These are phyloP conservation scores for Zaprionus africanus DNA, from an alignment of 1,140 invertebrate genomes.

Conservation along the genomic window DNA sequence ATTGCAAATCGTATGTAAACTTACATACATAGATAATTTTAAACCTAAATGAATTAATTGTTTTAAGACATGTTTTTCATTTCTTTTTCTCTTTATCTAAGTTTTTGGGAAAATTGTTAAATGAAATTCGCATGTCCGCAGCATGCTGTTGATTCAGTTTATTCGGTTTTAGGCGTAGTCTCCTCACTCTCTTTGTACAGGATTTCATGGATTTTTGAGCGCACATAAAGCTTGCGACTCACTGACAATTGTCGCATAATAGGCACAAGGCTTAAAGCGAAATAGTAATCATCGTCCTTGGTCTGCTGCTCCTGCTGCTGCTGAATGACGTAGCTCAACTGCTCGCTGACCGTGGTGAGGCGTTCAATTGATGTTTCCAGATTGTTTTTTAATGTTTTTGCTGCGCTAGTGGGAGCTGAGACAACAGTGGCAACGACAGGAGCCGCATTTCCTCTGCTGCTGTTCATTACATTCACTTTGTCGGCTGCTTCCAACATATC, in stretches of 20 bases:
- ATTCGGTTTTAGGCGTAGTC: conserved; percentile 26
- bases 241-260: conserved; percentile 66
- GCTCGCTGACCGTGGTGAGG: conserved; percentile 65
- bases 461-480: conserved; percentile 53
- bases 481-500: conserved; percentile 53
- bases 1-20: conserved; percentile 27
- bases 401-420: conserved; percentile 43
- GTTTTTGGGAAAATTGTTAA: conserved; percentile 8
- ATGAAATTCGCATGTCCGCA: conserved; percentile 15
- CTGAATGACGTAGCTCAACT: conserved; percentile 65
- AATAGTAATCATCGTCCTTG: conserved; percentile 75
- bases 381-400: conserved; percentile 70
- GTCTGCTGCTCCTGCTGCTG: conserved; percentile 61
- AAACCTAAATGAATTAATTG: conserved; percentile 12
- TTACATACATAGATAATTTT: conserved; percentile 20
- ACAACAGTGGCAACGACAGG: conserved; percentile 60
- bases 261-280: conserved; percentile 66
- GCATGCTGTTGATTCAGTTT: conserved; percentile 5
- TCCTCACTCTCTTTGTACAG: conserved; percentile 70
- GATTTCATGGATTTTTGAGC: conserved; percentile 69
- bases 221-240: conserved; percentile 67
- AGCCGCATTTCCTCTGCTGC: background rate
- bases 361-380: conserved; percentile 71
- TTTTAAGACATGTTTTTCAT: conserved; percentile 3
- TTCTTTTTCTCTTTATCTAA: conserved; percentile 5